Evolutionary conservation across 2,797 vertebrate species (phyloP).

Genomic region (Kryptopterus vitreolus): DNA sequence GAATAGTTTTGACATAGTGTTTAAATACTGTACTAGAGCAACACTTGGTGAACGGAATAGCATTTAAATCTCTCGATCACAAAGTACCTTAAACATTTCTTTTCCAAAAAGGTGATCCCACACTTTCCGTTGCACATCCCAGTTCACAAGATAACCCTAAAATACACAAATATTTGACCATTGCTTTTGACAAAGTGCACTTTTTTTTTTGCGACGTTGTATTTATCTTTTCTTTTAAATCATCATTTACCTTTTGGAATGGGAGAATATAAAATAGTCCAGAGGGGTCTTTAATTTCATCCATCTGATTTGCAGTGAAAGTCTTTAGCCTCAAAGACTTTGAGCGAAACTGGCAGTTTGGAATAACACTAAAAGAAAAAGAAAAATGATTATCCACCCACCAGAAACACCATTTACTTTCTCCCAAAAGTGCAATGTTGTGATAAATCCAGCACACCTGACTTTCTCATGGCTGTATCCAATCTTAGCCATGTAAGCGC

Average conservation of each 20-base stretch:
- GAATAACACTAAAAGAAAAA: constrained; percentile 82
- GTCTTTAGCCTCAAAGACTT: constrained; percentile 97
- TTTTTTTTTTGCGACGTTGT: neutral
- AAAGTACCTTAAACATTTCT: constrained; percentile 96
- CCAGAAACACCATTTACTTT: neutral
- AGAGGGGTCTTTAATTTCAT: constrained; percentile 97
- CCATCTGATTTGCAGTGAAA: constrained; percentile 94
- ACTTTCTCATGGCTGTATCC: constrained; percentile 89
- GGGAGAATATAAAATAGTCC: constrained; percentile 97
- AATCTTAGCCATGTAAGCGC: constrained; percentile 91
- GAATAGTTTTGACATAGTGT: neutral
- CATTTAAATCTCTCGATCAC: neutral
- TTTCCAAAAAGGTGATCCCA: constrained; percentile 99
- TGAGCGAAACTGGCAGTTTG: constrained; percentile 96
- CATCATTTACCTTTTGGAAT: constrained; percentile 86
- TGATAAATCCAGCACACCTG: constrained; percentile 71
- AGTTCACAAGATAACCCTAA: constrained; percentile 97
- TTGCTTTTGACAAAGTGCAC: neutral
- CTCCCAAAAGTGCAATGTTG: too few species aligned
- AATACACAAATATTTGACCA: constrained; percentile 9
- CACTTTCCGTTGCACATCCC: constrained; percentile 98
- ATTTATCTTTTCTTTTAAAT: neutral
- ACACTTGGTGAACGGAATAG: neutral
- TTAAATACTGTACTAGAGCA: neutral
- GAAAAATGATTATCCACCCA: neutral